phyloP scores from a whole-genome alignment of 2,113 vertebrate genomes.

The Gobio gobio region DNA sequence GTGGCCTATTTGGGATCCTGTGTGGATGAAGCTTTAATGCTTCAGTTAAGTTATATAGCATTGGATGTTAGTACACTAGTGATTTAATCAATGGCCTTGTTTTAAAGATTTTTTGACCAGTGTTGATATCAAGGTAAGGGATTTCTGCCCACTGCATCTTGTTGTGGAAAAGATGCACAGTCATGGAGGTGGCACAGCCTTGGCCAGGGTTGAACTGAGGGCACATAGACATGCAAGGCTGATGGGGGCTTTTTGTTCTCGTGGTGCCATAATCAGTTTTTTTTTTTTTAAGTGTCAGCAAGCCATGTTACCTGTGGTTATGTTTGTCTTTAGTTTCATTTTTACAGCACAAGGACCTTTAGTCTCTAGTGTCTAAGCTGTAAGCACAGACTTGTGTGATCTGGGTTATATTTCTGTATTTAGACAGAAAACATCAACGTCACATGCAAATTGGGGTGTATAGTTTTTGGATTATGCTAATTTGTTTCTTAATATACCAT shows the following conservation, averaged over 20 bases:
- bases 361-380: background rate
- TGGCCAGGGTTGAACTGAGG: slow-evolving; percentile 32
- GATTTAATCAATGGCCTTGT: background rate
- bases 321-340: background rate
- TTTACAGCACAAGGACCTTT: background rate
- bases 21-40: background rate
- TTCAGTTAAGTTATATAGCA: background rate
- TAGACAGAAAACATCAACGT: background rate
- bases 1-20: background rate
- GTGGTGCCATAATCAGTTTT: background rate
- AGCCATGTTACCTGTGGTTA: background rate
- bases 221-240: slow-evolving; percentile 16
- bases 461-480: background rate
- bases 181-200: slow-evolving; percentile 29
- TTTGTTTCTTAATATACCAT: background rate
- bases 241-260: background rate
- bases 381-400: background rate
- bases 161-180: slow-evolving; percentile 34
- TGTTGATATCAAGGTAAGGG: background rate
- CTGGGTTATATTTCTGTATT: background rate
- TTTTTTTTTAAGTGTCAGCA: background rate
- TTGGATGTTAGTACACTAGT: background rate
- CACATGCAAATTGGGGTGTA: background rate
- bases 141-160: slow-evolving; percentile 12
- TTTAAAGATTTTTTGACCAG: background rate